Evolutionary conservation across 2,888 invertebrate genomes (phyloP), one percentile per base, ranked within the genome.

Genomic region (Aethes cnicana): DNA sequence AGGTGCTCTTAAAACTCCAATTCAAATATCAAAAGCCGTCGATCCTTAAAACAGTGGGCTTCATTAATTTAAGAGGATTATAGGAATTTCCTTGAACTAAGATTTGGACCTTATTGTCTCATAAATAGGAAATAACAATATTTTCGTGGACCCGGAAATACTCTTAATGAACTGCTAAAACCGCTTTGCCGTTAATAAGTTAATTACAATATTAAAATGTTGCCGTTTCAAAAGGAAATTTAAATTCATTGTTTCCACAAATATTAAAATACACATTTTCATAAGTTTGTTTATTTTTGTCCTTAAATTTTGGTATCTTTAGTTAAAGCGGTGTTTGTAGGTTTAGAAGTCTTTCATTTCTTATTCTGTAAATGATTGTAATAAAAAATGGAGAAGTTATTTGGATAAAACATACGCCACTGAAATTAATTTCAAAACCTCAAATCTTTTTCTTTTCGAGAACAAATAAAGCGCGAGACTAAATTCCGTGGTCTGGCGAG

Each of bases 391-490:
- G n/a, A n/a, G n/a, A n/a, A n/a, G n/a, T n/a, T n/a, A n/a, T n/a
- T n/a, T n/a, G n/a, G n/a, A n/a, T n/a, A n/a, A n/a, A n/a, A n/a
- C n/a, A n/a, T n/a, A n/a, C 46, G 39, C 11, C 9, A n/a, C 16
- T 21, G 26, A 52, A 18, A 52, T 52, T 44, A 52, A 46, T 39
- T 32, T 44, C 52, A 4, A 16, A 33, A 32, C 21, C 32, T 33
- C 32, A 18, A 46, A 52, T 52, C 39, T 52, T 26, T 44, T 44
- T 46, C 74, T 74, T 74, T 75, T 72, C 62, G 60, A 68, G 71
- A 69, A 64, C 74, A 68, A 65, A 72, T 73, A 72, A 76, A 76
- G 69, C 65, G 66, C 65, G 69, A 72, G 78, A 82, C 81, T 74
- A 62, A 70, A 69, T 65, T 63, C 64, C 64, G 68, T 68, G 67